phyloP scores from a whole-genome alignment of 1,140 invertebrate genomes.

The Wiebesia pumilae region DNA sequence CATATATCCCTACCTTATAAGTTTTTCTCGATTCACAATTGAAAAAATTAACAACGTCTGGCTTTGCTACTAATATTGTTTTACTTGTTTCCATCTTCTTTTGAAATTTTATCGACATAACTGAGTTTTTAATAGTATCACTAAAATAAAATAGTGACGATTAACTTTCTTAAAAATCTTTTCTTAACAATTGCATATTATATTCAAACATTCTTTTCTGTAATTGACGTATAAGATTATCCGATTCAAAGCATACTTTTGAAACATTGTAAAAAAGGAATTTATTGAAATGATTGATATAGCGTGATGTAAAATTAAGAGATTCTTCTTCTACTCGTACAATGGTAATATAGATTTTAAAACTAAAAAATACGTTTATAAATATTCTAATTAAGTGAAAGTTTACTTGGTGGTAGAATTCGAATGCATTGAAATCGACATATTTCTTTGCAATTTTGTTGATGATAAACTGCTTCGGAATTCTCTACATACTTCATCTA shows the following conservation, averaged over 20 bases:
- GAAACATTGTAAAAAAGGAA: background rate
- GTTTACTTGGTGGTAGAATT: conserved; percentile 14
- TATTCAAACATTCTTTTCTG: background rate
- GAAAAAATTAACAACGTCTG: conserved; percentile 60
- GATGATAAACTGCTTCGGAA: background rate
- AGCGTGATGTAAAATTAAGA: too few species aligned
- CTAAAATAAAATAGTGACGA: conserved; percentile 15
- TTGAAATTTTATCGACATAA: background rate
- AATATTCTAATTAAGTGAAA: background rate
- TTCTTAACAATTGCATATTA: background rate
- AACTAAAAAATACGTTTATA: too few species aligned
- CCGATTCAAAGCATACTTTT: background rate
- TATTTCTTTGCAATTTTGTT: background rate
- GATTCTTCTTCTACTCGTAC: too few species aligned
- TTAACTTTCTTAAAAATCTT: background rate
- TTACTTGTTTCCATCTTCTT: conserved; percentile 34
- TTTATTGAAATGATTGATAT: too few species aligned
- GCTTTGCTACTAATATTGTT: conserved; percentile 56
- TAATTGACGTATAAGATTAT: background rate
- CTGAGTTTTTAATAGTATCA: background rate
- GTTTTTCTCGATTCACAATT: conserved; percentile 60
- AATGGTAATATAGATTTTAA: too few species aligned
- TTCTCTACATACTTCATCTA: background rate
- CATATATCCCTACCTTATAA: conserved; percentile 56
- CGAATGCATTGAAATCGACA: background rate